Evolutionary conservation across 2,113 vertebrate genomes (phyloP), one percentile per base, ranked within the genome.

Genomic region (Tympanuchus pallidicinctus): DNA sequence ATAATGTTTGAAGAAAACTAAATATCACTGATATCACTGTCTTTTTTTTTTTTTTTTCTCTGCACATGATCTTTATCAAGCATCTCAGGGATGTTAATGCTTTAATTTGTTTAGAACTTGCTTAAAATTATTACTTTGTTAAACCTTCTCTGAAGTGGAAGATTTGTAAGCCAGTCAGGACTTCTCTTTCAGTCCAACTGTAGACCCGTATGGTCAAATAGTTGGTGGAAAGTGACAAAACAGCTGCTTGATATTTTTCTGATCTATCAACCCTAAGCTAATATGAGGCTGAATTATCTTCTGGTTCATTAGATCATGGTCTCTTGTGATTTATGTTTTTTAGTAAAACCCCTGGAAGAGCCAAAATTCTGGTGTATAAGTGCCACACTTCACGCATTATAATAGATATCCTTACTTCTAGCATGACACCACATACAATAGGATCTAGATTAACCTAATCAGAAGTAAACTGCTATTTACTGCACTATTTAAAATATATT

Each of bases 381-480:
- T 54, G 32, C 21, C 10, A 22, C 36, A n/a, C n/a, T 65, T 36
- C 14, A 27, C 8, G 38, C 47, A 36, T 50, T 17, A 13, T 38
- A 79, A 85, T 2, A 69, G 54, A 59, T 64, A 28, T 0, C 0
- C 43, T 74, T 38, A 45, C 16, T 84, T 89, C 11, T 32, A 84
- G 15, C 4, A 20, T 34, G 45, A 25, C 8, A 0, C 27, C 69
- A 64, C 27, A 42, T 12, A 56, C 0, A 1, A 32, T 4, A 20
- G 32, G 13, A 78, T 60, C 32, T 52, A 81, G 52, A 34, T n/a
- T 67, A 67, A 19, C 40, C n/a, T 82, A 67, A 57, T 1, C 11
- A n/a, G 47, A 22, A 81, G 5, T n/a, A 88, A 45, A 13, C 50
- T 13, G 36, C n/a, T 75, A 25, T 27, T 13, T 2, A 7, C 22